Evolutionary conservation across 2,113 vertebrate species (phyloP).

Genomic region (Nerophis ophidion): DNA sequence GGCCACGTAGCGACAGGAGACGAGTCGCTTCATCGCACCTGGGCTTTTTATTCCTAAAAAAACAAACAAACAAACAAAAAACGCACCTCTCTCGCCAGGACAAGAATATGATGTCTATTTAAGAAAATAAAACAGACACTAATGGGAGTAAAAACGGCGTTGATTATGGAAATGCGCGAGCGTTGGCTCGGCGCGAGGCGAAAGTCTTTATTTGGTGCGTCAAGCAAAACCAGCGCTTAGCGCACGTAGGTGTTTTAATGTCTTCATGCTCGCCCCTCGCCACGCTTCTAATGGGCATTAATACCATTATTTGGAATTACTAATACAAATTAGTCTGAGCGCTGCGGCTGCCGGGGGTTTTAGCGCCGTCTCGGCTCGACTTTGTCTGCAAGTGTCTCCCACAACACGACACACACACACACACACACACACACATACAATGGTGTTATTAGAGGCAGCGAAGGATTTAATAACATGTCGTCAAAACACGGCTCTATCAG

Average conservation of each 20-base stretch:
- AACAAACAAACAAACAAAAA: too few species aligned
- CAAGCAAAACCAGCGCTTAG: neutral
- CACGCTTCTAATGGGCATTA: constrained; percentile 73
- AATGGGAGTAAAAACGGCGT: constrained; percentile 19
- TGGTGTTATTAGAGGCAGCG: constrained; percentile 54
- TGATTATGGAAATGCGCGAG: constrained; percentile 16
- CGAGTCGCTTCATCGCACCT: neutral
- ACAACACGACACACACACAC: constrained; percentile 19
- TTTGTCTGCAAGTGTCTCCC: constrained; percentile 44
- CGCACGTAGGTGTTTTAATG: constrained; percentile 70
- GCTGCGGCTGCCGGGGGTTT: constrained; percentile 37
- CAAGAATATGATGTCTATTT: constrained; percentile 4
- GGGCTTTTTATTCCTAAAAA: too few species aligned
- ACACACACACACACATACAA: constrained; percentile 38
- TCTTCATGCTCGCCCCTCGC: constrained; percentile 67
- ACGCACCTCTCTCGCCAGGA: neutral
- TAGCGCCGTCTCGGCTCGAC: constrained; percentile 47
- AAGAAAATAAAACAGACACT: constrained; percentile 7
- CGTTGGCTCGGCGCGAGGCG: constrained; percentile 35
- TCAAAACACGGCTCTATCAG: constrained; percentile 37
- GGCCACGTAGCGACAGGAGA: constrained; percentile 22
- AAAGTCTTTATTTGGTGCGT: constrained; percentile 33
- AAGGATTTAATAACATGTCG: constrained; percentile 50
- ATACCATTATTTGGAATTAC: constrained; percentile 73
- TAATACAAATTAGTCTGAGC: constrained; percentile 72